Base-by-base conservation (phyloP, 2,888 invertebrate genomes). In the Lasioglossum lativentre region DNA sequence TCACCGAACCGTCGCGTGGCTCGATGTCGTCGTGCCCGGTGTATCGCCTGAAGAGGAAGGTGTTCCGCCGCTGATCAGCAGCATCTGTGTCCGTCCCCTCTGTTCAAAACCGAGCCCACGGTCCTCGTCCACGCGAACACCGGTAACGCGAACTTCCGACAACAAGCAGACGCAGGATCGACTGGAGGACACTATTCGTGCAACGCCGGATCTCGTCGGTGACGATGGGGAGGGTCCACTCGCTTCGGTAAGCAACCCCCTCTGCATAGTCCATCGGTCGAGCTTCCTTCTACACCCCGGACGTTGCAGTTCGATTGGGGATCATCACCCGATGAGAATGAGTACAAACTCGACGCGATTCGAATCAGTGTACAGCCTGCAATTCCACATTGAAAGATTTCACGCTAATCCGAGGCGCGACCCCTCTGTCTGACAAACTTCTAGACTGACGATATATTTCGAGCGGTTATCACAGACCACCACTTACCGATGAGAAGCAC, bases 11-110 rank as follows among this genome's bases (percentile, higher is more conserved):
- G 92, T 90, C 89, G 91, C 88, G 91, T 86, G 87, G 86, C 87
- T 91, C 91, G 92, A 91, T 92, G 90, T 92, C 87, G 92, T 90
- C 86, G 89, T 89, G 90, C 89, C 85, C 87, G 85, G 89, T 93
- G 92, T 88, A 88, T 83, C 87, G 70, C 30, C 75, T 30, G 56
- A 86, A 42, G 56, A 83, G 30, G 75, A 78, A 82, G 75, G 86
- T 85, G 81, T 72, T 47, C 63, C 16, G 38, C 34, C 63, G 47
- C 47, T 30, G 38, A 38, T 5, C 68, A 23, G 8, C 68, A 23
- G 38, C 66, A 34, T 66, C 66, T 34, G 66, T 66, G 59, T 27
- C 6, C 23, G 59, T 27, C 6, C 23, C 19, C 66, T 66, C 66
- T 30, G 34, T 66, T 34, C 66, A 8, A 59, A 14, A 4, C 59